phyloP scores from a whole-genome alignment of 2,113 vertebrate species.

The Talpa occidentalis region DNA sequence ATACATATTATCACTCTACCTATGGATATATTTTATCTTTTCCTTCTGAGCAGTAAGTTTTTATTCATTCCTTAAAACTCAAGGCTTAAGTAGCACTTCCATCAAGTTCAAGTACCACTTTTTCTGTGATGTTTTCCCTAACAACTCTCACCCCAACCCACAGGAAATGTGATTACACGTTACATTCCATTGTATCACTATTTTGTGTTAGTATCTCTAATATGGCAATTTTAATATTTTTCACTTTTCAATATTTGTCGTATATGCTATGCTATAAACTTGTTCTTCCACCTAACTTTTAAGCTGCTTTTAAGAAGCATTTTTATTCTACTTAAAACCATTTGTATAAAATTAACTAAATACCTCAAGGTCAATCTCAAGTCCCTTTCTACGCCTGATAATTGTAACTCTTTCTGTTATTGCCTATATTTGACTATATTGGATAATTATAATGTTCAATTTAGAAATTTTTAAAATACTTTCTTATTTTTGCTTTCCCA shows the following conservation, averaged over 20 bases:
- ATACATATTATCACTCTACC: background rate
- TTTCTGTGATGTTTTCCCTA: background rate
- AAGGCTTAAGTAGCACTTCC: background rate
- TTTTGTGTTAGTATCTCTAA: background rate
- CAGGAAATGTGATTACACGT: background rate
- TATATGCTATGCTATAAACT: background rate
- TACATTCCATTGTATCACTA: background rate
- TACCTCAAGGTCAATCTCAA: background rate
- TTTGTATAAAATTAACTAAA: conserved; percentile 2
- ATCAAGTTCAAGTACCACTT: background rate
- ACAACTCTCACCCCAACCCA: background rate
- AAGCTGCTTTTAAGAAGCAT: background rate
- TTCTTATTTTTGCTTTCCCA: conserved; percentile 9
- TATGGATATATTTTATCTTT: background rate
- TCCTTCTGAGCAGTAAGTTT: background rate
- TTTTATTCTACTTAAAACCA: background rate
- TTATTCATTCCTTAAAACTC: conserved; percentile 25
- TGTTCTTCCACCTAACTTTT: conserved; percentile 16
- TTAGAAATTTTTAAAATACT: conserved; percentile 3
- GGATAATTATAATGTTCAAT: conserved; percentile 20
- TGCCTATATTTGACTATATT: background rate
- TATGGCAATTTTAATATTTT: background rate
- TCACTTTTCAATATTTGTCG: background rate
- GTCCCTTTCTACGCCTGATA: background rate
- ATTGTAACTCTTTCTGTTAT: background rate